phyloP scores from a whole-genome alignment of 2,888 invertebrate genomes.

The Lampropteryx suffumata region DNA sequence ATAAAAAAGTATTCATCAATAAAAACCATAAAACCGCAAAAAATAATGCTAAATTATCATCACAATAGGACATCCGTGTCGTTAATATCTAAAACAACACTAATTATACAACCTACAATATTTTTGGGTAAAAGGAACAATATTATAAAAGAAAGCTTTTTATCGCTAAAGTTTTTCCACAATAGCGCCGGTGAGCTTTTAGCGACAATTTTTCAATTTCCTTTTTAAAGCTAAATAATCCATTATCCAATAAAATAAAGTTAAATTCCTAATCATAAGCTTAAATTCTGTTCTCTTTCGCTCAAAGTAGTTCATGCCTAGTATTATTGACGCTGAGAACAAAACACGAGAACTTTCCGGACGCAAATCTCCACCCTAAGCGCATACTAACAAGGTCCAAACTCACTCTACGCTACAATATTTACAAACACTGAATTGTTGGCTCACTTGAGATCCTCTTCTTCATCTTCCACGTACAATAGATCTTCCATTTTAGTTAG shows the following conservation, averaged over 20 bases:
- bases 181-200: neutral
- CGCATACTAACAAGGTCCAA: conserved; percentile 16
- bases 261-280: conserved; percentile 6
- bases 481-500: conserved; percentile 73
- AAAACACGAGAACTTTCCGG: conserved; percentile 11
- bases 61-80: conserved; percentile 3
- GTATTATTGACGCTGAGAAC: neutral
- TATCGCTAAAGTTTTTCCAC: neutral
- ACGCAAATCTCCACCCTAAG: conserved; percentile 20
- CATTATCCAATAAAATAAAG: conserved; percentile 6
- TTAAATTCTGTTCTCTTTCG: conserved; percentile 5
- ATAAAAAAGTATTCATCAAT: conserved; percentile 5
- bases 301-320: neutral
- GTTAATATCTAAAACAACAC: neutral
- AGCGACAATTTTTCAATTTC: conserved; percentile 1
- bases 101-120: conserved; percentile 5
- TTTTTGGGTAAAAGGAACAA: conserved; percentile 12
- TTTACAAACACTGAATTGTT: conserved; percentile 39
- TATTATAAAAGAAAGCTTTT: neutral
- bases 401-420: conserved; percentile 36
- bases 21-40: conserved; percentile 3
- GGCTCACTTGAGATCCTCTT: conserved; percentile 68
- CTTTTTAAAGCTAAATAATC: conserved; percentile 9
- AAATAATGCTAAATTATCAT: conserved; percentile 7
- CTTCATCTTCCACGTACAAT: conserved; percentile 73